Conservation (phyloP, 2,888 invertebrate genomes). For the Automeris io region DNA sequence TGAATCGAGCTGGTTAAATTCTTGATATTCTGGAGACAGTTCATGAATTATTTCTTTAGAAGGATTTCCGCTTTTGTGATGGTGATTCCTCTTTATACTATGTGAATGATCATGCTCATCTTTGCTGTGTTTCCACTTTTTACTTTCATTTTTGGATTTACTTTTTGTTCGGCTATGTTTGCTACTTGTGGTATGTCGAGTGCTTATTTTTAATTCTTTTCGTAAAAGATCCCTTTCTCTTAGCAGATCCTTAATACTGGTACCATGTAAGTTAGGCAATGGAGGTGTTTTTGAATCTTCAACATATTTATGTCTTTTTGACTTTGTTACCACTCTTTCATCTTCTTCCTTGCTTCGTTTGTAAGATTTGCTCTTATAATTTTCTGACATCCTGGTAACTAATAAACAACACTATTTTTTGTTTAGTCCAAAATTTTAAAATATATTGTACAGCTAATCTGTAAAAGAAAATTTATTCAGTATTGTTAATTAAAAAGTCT, state of each 20-base stretch:
- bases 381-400: slow-evolving; percentile 35
- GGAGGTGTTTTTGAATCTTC: slow-evolving; percentile 59
- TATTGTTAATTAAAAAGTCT: slow-evolving; percentile 15
- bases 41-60: slow-evolving; percentile 17
- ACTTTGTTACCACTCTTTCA: slow-evolving; percentile 30
- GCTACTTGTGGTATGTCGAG: slow-evolving; percentile 23
- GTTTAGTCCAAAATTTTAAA: slow-evolving; percentile 18
- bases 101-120: slow-evolving; percentile 16
- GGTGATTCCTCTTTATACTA: slow-evolving; percentile 15
- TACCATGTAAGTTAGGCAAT: slow-evolving; percentile 35
- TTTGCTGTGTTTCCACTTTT: slow-evolving; percentile 31
- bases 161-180: slow-evolving; percentile 20
- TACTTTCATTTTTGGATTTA: slow-evolving; percentile 22
- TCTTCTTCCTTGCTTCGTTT: slow-evolving; percentile 35
- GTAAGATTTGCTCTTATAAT: slow-evolving; percentile 23
- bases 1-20: slow-evolving; percentile 79
- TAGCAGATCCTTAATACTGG: slow-evolving; percentile 52
- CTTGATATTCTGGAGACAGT: slow-evolving; percentile 72
- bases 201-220: slow-evolving; percentile 46
- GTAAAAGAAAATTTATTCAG: slow-evolving; percentile 13
- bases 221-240: slow-evolving; percentile 51
- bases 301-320: slow-evolving; percentile 24
- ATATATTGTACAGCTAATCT: slow-evolving; percentile 33
- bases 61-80: slow-evolving; percentile 18
- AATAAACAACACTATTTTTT: not conserved